phyloP scores from a whole-genome alignment of 2,888 invertebrate species.

The Pollenia amentaria region DNA sequence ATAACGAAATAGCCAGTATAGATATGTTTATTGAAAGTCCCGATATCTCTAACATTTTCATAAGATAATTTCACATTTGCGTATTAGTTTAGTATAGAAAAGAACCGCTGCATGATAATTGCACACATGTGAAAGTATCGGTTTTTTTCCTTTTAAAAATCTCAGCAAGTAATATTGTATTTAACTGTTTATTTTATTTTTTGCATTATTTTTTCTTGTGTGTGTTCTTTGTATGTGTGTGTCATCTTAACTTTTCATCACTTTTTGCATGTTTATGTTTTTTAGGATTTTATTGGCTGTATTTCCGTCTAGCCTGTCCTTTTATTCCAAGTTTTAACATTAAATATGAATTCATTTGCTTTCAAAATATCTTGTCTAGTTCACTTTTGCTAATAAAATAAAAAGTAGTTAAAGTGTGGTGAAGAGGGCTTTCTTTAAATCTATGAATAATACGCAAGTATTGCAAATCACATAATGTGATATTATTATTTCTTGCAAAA shows the following conservation, averaged over 20 bases:
- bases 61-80: no score
- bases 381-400: conserved; percentile 32
- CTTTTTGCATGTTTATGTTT: conserved; percentile 45
- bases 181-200: background rate
- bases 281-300: conserved; percentile 61
- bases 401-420: conserved; percentile 24
- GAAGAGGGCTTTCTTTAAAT: background rate
- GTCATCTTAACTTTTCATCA: background rate
- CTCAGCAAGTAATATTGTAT: conserved; percentile 1
- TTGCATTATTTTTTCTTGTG: background rate
- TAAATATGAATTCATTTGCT: background rate
- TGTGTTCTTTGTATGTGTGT: background rate
- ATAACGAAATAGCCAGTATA: no score
- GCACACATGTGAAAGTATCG: background rate
- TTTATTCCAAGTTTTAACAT: conserved; percentile 27
- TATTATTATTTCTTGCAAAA: conserved; percentile 12
- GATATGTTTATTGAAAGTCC: no score
- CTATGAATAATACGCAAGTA: background rate
- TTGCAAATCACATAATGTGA: background rate
- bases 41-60: no score
- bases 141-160: background rate
- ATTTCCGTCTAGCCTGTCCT: conserved; percentile 59
- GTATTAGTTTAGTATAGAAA: no score
- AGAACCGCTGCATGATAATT: no score
- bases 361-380: background rate